Evolutionary conservation across 2,888 invertebrate species (phyloP), one percentile per base, ranked within the genome.

Genomic region (Cheilosia vulpina): DNA sequence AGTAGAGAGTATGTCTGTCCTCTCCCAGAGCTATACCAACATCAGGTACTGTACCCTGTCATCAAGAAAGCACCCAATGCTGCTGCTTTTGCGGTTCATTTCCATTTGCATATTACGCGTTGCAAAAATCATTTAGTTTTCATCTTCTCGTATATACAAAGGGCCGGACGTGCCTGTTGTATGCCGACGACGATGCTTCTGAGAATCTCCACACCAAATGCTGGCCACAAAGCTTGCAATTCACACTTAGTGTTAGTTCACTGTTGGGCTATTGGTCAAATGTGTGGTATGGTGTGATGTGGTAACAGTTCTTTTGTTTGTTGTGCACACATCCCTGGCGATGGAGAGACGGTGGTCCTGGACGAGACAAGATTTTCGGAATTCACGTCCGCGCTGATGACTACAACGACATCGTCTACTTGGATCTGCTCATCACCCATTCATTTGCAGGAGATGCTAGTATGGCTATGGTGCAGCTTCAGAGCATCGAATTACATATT

Each of bases 31-130:
- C 13, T 55, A 62, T 53, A 72, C 81, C 81, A 57, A 76, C 76
- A 77, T 63, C 80, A 81, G 85, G 80, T 85, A 57, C 71, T 57
- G 71, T 50, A 68, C 76, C 72, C 72, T 77, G 81, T 81, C 85
- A 72, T 72, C 76, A 72, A 69, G 72, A 71, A 77, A 76, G 24
- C 66, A 72, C 68, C 80, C 62, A 68, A 50, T 68, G 75, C 80
- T 66, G 34, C 60, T 72, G 85, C 76, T 76, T 76, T 63, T 85
- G 81, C 71, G 80, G 85, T 68, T 77, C 80, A 81, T 85, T 77
- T 57, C 57, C 80, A 85, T 85, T 85, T 81, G 85, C 85, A 85
- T 85, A 81, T 66, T 81, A 80, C 71, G 84, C 80, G 65, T 55
- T 68, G 72, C 72, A 85, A 66, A 81, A 81, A 77, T 81, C 68